Base-by-base conservation (phyloP, 2,113 vertebrate genomes). In the Cichladusa arquata region DNA sequence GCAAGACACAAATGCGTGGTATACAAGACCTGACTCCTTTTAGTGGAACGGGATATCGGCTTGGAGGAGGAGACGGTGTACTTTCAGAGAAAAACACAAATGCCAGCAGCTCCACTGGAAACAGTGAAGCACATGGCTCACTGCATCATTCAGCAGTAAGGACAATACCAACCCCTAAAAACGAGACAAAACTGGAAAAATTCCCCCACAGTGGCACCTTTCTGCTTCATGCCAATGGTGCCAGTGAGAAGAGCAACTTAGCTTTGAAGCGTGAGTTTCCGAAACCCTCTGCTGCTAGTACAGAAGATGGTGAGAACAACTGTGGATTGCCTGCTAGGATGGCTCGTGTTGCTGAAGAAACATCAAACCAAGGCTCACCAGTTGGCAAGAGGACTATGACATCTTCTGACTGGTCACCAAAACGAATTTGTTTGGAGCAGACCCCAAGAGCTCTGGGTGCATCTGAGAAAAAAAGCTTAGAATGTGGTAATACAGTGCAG, bases 41-140 rank as follows among this genome's bases (percentile, higher is more conserved):
- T 48, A 98, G 97, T 77, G 99, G 99, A 20, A 99, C 82, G 80
- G 99, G 99, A 4, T 98, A 98, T 91, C 72, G 98, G 10, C 98
- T 99, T 17, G 98, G 98, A 83, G 98, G 97, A 33, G 90, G 72
- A 45, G 97, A 96, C 2, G 62, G 62, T 70, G 51, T 78, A 1
- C 73, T 70, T 1, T 93, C 96, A 25, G 95, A 84, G 45, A 97
- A 85, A 72, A 50, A 28, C 62, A 65, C 56, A 50, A 69, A 74
- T 60, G 86, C 93, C 31, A 67, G 31, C 33, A 88, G 42, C 31
- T 8, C 29, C 42, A 26, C 20, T 81, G 79, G 92, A 56, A 62
- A 15, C 48, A 56, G 22, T 14, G 88, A 92, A 51, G 62, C 48
- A 45, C 38, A 83, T 11, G 64, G 51, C 86, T 95, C 72, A 17